Conservation (phyloP, 2,113 vertebrate species). For the Halichoerus grypus region DNA sequence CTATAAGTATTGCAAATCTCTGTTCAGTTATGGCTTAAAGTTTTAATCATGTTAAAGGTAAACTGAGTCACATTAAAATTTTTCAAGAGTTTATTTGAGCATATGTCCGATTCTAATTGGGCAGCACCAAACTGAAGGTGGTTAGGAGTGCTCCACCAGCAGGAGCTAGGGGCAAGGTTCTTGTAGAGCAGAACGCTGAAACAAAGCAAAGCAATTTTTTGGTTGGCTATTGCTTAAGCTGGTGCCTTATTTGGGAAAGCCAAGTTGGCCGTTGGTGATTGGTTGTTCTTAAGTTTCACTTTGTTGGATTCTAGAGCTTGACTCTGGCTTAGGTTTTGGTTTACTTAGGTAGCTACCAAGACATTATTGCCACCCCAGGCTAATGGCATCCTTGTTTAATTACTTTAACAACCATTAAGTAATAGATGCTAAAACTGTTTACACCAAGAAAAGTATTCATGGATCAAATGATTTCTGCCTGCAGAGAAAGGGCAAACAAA, state of each 20-base stretch:
- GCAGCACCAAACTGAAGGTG: not conserved
- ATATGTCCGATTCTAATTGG: not conserved
- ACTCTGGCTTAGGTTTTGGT: not conserved
- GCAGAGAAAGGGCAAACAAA: conserved; percentile 19
- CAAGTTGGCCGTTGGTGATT: not conserved
- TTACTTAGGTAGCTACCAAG: not conserved
- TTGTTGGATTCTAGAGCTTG: not conserved
- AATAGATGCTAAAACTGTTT: conserved; percentile 61
- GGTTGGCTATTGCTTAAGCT: not conserved
- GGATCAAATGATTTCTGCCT: conserved; percentile 58
- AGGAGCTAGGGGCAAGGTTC: not conserved
- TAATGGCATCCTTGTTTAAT: not conserved
- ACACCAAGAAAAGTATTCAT: conserved; percentile 26
- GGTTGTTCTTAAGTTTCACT: not conserved
- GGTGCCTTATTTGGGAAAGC: not conserved
- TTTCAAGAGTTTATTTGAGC: not conserved
- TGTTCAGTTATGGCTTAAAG: conserved; percentile 58
- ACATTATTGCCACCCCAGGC: not conserved
- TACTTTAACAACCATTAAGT: conserved; percentile 26
- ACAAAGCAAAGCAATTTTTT: not conserved
- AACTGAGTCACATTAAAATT: not conserved
- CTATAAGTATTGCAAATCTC: conserved; percentile 11
- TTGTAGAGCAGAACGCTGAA: not conserved
- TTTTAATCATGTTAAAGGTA: conserved; percentile 51
- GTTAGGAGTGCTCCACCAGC: not conserved